These are phyloP conservation scores for Bellardia pandia DNA, from an alignment of 2,888 invertebrate genomes.

Conservation along the genomic window DNA sequence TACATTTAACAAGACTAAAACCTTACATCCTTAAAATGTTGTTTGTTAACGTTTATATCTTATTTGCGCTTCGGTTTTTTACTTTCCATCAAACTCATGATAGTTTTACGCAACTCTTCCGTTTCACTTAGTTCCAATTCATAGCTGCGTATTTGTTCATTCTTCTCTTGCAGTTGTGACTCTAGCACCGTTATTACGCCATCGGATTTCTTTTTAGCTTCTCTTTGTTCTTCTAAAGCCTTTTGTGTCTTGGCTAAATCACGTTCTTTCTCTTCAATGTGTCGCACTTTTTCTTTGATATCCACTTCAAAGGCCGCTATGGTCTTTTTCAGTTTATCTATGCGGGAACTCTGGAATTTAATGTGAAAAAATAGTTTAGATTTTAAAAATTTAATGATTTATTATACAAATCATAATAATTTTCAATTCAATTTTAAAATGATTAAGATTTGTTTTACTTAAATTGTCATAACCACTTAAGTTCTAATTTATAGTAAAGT, in stretches of 20 bases:
- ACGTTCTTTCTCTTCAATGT: constrained; percentile 81
- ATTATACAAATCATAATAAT: too few relatives aligned
- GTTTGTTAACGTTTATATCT: background rate
- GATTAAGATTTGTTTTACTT: too few relatives aligned
- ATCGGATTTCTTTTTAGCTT: constrained; percentile 81
- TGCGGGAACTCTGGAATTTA: constrained; percentile 77
- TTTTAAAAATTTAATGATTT: too few relatives aligned
- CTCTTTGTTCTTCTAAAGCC: constrained; percentile 81
- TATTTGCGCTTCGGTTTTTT: constrained; percentile 82
- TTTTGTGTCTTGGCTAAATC: constrained; percentile 81
- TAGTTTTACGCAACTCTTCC: constrained; percentile 83
- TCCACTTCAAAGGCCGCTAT: constrained; percentile 81
- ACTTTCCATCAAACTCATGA: constrained; percentile 83
- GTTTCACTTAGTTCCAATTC: constrained; percentile 83
- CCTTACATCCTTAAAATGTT: background rate
- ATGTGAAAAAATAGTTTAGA: background rate
- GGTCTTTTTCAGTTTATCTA: constrained; percentile 82
- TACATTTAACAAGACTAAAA: constrained; percentile 54
- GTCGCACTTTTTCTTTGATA: constrained; percentile 80
- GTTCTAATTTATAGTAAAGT: too few relatives aligned
- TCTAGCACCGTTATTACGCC: constrained; percentile 82
- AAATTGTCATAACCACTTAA: too few relatives aligned
- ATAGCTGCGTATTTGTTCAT: constrained; percentile 81
- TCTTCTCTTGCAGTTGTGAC: constrained; percentile 81
- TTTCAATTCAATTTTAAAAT: too few relatives aligned